These are phyloP conservation scores for Drosophila paranaensis DNA, from an alignment of 2,888 invertebrate species.

Conservation along the genomic window DNA sequence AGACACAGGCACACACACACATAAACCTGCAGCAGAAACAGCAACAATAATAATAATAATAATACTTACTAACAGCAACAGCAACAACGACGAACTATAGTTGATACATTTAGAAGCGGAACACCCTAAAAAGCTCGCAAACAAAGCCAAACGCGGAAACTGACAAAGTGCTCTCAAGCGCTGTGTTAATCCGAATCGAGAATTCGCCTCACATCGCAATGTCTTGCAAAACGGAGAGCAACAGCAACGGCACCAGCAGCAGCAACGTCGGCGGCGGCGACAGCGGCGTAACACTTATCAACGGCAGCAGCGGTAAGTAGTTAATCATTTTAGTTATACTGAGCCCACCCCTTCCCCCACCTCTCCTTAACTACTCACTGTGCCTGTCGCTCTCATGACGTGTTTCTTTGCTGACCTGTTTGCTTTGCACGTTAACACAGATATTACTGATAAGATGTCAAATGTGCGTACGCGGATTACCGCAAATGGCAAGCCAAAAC, in stretches of 20 bases:
- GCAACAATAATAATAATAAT: background rate
- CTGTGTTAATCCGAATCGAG: constrained; percentile 4
- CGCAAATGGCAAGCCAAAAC: constrained; percentile 49
- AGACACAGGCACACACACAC: constrained; percentile 1
- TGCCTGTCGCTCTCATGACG: background rate
- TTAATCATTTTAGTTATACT: background rate
- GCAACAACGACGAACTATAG: constrained; percentile 12
- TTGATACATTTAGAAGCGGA: constrained; percentile 21
- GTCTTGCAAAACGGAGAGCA: constrained; percentile 37
- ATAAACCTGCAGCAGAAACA: constrained; percentile 11
- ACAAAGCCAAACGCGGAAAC: constrained; percentile 39
- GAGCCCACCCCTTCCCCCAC: background rate
- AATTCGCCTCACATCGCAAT: constrained; percentile 21
- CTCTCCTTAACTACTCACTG: background rate
- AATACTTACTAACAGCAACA: background rate
- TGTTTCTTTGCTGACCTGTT: constrained; percentile 8
- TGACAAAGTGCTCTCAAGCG: constrained; percentile 11
- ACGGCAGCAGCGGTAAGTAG: constrained; percentile 29
- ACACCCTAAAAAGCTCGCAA: constrained; percentile 19
- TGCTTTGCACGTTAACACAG: constrained; percentile 10
- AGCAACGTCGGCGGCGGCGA: background rate
- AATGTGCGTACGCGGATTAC: constrained; percentile 12
- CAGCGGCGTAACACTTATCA: constrained; percentile 21
- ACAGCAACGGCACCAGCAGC: background rate
- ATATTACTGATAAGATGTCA: constrained; percentile 43